phyloP scores from a whole-genome alignment of 2,797 vertebrate species.

The Momotus momota region DNA sequence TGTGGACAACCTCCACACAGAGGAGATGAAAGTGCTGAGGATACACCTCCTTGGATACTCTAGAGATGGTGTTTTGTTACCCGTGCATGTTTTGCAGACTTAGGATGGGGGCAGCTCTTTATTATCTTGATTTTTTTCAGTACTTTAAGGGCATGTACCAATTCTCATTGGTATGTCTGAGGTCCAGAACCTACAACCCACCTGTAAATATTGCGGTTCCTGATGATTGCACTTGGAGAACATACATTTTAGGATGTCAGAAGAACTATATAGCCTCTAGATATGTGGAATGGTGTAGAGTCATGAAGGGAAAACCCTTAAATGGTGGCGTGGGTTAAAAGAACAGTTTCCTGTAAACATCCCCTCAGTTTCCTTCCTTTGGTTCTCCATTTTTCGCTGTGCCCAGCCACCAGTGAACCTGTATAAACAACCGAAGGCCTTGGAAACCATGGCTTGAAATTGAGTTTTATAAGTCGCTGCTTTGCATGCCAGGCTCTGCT shows the following conservation, averaged over 20 bases:
- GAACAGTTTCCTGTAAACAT: constrained; percentile 47
- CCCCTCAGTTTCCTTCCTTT: constrained; percentile 17
- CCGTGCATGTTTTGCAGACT: rapidly evolving
- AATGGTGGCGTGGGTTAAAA: constrained; percentile 40
- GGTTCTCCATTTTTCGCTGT: constrained; percentile 48
- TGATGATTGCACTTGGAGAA: background rate
- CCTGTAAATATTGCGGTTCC: background rate
- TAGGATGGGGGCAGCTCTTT: background rate
- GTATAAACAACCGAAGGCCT: background rate
- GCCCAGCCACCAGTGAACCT: background rate
- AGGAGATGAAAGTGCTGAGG: background rate
- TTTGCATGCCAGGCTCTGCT: constrained; percentile 3
- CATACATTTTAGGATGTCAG: background rate
- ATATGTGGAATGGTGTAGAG: background rate
- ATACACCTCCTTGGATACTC: background rate
- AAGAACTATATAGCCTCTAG: background rate
- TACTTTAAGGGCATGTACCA: background rate
- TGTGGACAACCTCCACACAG: background rate
- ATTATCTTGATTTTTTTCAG: background rate
- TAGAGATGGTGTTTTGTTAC: background rate
- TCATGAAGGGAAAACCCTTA: background rate
- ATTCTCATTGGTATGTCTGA: background rate
- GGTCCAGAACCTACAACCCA: background rate
- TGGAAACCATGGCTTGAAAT: constrained; percentile 1
- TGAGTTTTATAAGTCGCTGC: constrained; percentile 23